Conservation (phyloP, 2,113 vertebrate genomes). For the Butorides virescens region DNA sequence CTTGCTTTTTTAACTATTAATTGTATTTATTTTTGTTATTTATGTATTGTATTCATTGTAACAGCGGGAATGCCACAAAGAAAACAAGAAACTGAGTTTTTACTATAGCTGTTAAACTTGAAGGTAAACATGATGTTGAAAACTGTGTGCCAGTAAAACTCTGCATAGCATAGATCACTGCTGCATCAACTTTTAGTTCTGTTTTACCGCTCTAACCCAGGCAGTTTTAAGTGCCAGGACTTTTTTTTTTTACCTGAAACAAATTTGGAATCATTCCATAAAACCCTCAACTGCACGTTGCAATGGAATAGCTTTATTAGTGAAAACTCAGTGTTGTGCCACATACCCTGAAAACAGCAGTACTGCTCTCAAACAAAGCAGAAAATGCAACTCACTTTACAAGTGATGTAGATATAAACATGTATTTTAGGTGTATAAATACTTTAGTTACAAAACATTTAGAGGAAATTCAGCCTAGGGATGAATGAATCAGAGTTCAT, state of each 20-base stretch:
- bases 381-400: not conserved
- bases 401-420: not conserved
- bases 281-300: not conserved
- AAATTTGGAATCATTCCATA: not conserved
- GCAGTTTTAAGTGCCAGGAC: not conserved
- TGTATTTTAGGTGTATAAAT: not conserved
- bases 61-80: not conserved
- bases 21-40: not conserved
- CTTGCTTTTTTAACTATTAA: not conserved
- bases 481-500: not conserved
- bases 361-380: not conserved
- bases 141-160: rapidly evolving
- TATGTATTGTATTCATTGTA: not conserved
- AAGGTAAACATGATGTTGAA: not conserved
- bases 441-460: not conserved
- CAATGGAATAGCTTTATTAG: not conserved
- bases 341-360: not conserved
- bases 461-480: not conserved
- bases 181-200: not conserved
- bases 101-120: not conserved
- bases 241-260: not conserved
- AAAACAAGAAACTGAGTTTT: not conserved
- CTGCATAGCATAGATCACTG: not conserved
- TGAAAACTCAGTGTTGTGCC: not conserved
- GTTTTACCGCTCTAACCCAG: not conserved